Evolutionary conservation across 2,797 vertebrate species (phyloP).

Genomic region (Sebastes aleutianus): DNA sequence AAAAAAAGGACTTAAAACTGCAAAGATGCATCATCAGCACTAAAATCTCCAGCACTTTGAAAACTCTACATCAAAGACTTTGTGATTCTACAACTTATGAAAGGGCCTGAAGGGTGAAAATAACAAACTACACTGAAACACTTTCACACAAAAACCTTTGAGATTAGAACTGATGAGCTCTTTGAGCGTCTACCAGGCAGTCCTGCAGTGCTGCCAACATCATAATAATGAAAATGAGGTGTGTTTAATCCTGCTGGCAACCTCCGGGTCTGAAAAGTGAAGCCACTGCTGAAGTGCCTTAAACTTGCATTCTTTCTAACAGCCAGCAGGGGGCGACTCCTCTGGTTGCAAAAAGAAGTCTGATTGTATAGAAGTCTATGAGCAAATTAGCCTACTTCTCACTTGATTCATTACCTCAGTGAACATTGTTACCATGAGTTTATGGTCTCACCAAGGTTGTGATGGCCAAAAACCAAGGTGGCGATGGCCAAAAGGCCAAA

Average conservation of each 20-base stretch:
- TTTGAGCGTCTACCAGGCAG: background rate
- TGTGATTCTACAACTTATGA: background rate
- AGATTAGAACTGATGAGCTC: background rate
- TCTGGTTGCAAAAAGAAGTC: too few relatives aligned
- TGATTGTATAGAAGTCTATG: too few relatives aligned
- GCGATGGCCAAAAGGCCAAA: too few relatives aligned
- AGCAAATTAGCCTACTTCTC: too few relatives aligned
- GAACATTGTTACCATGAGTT: too few relatives aligned
- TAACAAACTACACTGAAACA: background rate
- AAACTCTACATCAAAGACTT: constrained; percentile 36
- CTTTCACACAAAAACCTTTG: background rate
- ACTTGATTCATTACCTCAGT: too few relatives aligned
- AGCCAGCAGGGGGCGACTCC: too few relatives aligned
- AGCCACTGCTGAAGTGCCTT: too few relatives aligned
- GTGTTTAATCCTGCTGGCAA: background rate
- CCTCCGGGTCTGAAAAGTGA: too few relatives aligned
- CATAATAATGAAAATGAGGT: background rate
- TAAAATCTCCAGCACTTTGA: constrained; percentile 9
- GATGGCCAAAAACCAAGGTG: too few relatives aligned
- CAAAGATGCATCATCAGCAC: constrained; percentile 3
- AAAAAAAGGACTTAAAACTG: background rate
- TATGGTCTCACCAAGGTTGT: too few relatives aligned
- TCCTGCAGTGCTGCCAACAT: background rate
- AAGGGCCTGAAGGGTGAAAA: background rate
- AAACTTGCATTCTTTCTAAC: too few relatives aligned